Base-by-base conservation (phyloP, 2,113 vertebrate genomes). In the Suncus etruscus region DNA sequence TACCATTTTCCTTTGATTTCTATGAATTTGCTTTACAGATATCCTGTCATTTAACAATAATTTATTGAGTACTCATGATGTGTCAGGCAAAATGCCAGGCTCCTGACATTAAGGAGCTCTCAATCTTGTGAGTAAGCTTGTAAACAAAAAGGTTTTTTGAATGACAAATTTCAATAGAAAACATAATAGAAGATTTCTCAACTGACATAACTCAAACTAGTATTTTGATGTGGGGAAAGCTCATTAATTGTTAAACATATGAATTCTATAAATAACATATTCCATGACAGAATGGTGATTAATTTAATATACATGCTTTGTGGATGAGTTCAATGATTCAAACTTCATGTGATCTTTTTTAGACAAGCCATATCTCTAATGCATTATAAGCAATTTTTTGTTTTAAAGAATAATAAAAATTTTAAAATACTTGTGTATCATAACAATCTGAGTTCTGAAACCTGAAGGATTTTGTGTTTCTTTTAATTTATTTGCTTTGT, bases 1-100 rank as follows among this genome's bases (percentile, higher is more conserved):
- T 77, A 77, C 29, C 80, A 87, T 93, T 95, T 96, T 80, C 79
- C 89, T 94, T 93, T 95, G 72, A 76, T 93, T 94, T 92, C 87
- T 90, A 96, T 88, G 91, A 96, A 91, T 95, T 95, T 95, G 90
- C 39, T 91, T 92, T 90, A 87, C 68, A 95, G 63, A 88, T 90
- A 88, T 94, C 77, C 86, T 95, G 94, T 90, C 54, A 90, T 68
- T 91, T 92, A 86, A 86, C 76, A 95, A 87, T 81, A 95, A 95
- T 96, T 93, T 95, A 90, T 90, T 81, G 80, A 95, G 83, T 92
- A 54, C 88, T 95, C 29, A 73, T 83, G 77, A 92, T 72, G 76
- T 69, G 76, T 93, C 90, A 91, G 96, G 95, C 95, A 94, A 93
- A 95, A 94, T 90, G 90, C 96, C 96, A 94, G 88, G 76, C 73